Evolutionary conservation across 2,113 vertebrate species (phyloP), one percentile per base, ranked within the genome.

Genomic region (Callospermophilus lateralis): DNA sequence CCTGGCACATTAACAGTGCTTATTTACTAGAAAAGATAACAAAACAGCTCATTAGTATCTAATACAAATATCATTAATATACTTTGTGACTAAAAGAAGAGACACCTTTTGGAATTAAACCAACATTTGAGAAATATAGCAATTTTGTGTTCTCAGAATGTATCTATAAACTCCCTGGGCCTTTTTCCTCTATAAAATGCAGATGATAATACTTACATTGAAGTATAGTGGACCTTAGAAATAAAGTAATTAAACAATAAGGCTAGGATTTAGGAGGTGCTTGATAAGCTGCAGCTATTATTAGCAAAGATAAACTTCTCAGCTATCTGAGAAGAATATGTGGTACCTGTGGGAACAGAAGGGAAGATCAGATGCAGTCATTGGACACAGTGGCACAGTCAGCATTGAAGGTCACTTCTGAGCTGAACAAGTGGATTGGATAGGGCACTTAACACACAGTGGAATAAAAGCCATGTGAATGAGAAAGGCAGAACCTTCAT

Each of bases 141-240:
- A 92, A 37, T 51, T 94, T 1, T 28, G 9, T 77, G 22, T 84
- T 22, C 11, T 67, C 20, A 48, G 26, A 42, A 70, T 83, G 8
- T 37, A 73, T 65, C 28, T 58, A 67, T 80, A 65, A 88, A 8
- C 24, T 55, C 55, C 68, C 45, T 89, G 32, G 30, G 45, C 16
- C 34, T 91, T 77, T 11, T 91, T 81, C 37, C 77, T 55, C 42
- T 72, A n/a, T 63, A 85, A 97, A 81, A 85, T 93, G 11, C 22
- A 87, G 13, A 63, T 61, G 15, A 89, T 77, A 32, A 78, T 83
- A 15, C 22, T 67, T 92, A 73, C 8, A 34, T 74, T 94, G 26
- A 68, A 84, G 3, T n/a, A 51, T 77, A 84, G 72, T 48, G 30
- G 93, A 53, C 53, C 67, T 48, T 61, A 85, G 79, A 91, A 78